Evolutionary conservation across 1,140 invertebrate genomes (phyloP), one percentile per base, ranked within the genome.

Genomic region (Pemphigus obesinymphae): DNA sequence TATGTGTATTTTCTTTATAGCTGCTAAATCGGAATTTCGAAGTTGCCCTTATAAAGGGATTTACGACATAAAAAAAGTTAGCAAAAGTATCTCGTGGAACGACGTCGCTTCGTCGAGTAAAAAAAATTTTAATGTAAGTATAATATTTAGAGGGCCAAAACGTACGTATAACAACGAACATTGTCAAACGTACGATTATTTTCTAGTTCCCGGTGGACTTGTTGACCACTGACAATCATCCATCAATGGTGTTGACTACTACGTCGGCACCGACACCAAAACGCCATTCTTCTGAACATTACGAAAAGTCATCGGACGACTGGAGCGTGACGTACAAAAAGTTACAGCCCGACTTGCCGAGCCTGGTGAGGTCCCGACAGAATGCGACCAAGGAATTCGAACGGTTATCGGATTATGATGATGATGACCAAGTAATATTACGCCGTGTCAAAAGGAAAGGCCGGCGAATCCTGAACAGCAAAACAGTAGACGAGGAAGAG

Each of bases 291-390:
- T 58, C 76, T 17, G 76, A 80, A n/a, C 55, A 80, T 26, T 80
- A 63, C 23, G 76, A 80, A 23, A 80, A 80, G 45, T 80, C 76
- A 3, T 58, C 76, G 3, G 76, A 80, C 37, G 76, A 80, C 20
- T 80, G 76, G 76, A 80, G 76, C 8, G 76, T 80, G 15, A 63
- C 55, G 7, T 80, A 80, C 76, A 80, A 80, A 2, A 80, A 80
- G 37, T 63, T 80, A n/a, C 76, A 80, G 17, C 76, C 76, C 0
- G 76, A 80, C 17, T 31, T 80, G 37, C 55, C 76, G 15, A 80
- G 76, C n/a, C 37, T 80, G 0, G 76, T 63, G 3, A 61, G 55
- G 8, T 80, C 76, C 4, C 26, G 76, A 29, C 61, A 80, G 8
- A 80, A 80, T 23, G 29, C 20, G 8, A 80, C 11, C 37, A 63